A percentile compares a stretch with the other conserved stretches of the same genome.
Conservation (phyloP, 2,113 vertebrate genomes). For the Megaptera novaeangliae region DNA sequence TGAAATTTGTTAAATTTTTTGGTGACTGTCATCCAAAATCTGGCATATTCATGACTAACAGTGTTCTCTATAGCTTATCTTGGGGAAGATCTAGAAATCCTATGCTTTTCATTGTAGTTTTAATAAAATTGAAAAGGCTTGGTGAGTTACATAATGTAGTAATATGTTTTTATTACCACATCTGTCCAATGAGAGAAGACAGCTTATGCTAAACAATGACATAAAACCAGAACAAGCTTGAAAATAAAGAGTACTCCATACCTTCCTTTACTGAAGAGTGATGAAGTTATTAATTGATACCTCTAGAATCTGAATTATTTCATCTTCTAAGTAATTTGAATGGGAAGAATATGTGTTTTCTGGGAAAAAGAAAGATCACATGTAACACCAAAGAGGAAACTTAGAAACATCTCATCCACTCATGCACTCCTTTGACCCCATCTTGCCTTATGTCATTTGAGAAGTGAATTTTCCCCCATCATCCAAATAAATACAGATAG, state of each 20-base stretch:
- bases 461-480: not conserved
- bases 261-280: not conserved
- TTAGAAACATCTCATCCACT: not conserved
- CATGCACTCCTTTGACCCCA: not conserved
- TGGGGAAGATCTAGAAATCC: not conserved
- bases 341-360: not conserved
- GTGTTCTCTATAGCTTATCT: not conserved
- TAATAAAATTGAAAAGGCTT: not conserved
- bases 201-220: not conserved
- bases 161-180: not conserved
- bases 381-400: not conserved
- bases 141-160: not conserved
- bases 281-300: not conserved
- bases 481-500: not conserved
- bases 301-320: not conserved
- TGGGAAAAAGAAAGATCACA: not conserved
- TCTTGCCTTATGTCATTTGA: not conserved
- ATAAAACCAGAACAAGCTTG: not conserved
- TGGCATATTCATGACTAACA: not conserved
- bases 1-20: not conserved
- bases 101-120: not conserved
- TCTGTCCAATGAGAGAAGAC: not conserved
- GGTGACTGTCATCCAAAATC: not conserved
- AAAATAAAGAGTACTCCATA: not conserved
- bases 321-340: not conserved